Conservation (phyloP, 2,888 invertebrate species). For the Leptinotarsa tumamoca region DNA sequence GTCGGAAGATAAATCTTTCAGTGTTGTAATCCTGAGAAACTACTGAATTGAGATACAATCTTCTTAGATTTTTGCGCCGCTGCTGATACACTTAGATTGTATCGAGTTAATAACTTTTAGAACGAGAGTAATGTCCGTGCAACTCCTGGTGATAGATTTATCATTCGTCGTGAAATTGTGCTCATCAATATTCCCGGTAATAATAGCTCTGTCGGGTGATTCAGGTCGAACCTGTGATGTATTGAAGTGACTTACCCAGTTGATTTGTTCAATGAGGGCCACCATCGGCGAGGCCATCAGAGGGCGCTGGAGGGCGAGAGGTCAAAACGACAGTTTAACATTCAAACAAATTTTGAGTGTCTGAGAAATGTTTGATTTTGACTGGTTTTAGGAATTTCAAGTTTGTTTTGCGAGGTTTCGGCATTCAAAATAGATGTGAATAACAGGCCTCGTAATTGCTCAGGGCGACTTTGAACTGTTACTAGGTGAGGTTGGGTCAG, state of each 20-base stretch:
- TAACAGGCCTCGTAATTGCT: too few species aligned
- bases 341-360: too few species aligned
- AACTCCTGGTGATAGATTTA: conserved; percentile 48
- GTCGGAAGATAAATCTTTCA: conserved; percentile 47
- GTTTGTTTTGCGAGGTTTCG: too few species aligned
- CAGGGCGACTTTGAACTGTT: too few species aligned
- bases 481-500: too few species aligned
- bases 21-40: conserved; percentile 52
- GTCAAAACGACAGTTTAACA: too few species aligned
- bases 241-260: conserved; percentile 3
- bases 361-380: too few species aligned
- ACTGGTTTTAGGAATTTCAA: too few species aligned
- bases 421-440: too few species aligned
- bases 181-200: conserved; percentile 24
- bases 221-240: conserved; percentile 9
- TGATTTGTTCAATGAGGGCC: background rate
- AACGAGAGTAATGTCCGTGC: conserved; percentile 50
- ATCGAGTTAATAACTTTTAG: conserved; percentile 46
- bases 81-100: conserved; percentile 49
- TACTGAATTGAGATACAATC: conserved; percentile 53
- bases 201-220: conserved; percentile 19
- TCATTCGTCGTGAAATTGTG: conserved; percentile 35
- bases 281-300: too few species aligned
- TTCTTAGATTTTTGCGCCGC: conserved; percentile 49
- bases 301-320: too few species aligned